Percentiles rank a stretch among this genome's conserved stretches.
Evolutionary conservation across 1,140 invertebrate species (phyloP).

Genomic region (Dendroctonus valens): DNA sequence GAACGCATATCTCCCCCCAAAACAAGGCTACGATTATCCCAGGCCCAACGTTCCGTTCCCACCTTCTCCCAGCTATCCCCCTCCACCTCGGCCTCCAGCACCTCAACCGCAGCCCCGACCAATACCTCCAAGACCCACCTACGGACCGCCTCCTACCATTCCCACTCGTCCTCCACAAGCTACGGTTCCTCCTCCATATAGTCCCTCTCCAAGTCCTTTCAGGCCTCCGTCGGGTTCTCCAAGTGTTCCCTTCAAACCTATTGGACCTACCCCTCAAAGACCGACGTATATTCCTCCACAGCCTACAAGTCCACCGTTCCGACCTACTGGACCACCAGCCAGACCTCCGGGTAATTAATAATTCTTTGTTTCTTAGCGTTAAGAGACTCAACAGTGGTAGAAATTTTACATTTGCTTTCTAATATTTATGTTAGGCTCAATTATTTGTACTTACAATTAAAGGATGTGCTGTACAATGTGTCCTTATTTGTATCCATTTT

Average conservation of each 20-base stretch:
- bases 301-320: background rate
- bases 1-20: constrained; percentile 64
- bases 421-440: too few species aligned
- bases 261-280: constrained; percentile 14
- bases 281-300: constrained; percentile 24
- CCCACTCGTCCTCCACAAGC: constrained; percentile 25
- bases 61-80: constrained; percentile 39
- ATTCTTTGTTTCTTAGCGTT: too few species aligned
- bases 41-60: constrained; percentile 59
- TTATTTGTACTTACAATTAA: too few species aligned
- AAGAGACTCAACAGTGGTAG: too few species aligned
- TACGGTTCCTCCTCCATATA: constrained; percentile 22
- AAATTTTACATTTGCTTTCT: too few species aligned
- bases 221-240: constrained; percentile 27
- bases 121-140: constrained; percentile 28
- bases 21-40: constrained; percentile 56
- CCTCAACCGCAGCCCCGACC: constrained; percentile 34
- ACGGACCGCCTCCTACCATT: constrained; percentile 10
- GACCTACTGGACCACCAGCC: constrained; percentile 15
- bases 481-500: too few species aligned
- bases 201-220: constrained; percentile 25
- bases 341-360: constrained; percentile 4
- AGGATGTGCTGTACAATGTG: too few species aligned
- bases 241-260: constrained; percentile 20
- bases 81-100: constrained; percentile 34